Evolutionary conservation across 2,113 vertebrate species (phyloP), one percentile per base, ranked within the genome.

Genomic region (Tetraodon nigroviridis): DNA sequence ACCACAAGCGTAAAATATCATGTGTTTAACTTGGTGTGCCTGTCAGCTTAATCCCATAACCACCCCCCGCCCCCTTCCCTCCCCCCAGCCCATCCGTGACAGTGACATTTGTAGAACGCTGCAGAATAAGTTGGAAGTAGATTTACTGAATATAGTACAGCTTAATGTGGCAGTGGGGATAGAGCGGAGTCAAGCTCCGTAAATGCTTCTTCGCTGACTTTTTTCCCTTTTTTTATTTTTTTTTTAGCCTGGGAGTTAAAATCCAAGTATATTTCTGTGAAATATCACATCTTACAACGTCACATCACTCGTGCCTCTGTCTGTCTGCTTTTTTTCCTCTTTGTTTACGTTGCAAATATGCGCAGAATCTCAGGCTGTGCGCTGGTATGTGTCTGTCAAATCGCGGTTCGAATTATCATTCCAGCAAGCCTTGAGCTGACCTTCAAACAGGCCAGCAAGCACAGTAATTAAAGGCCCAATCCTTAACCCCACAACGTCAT

Each of bases 141-240:
- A 81, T 84, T 86, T 80, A 56, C 74, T 73, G 64, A 79, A 80
- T 78, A 76, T 80, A 84, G 83, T 71, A 60, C 61, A 51, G 75
- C 70, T 85, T 73, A 76, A 75, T 72, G 44, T 65, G 76, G 58
- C 64, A 70, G 48, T 0, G 22, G 61, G 66, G 55, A 69, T 62
- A 66, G 72, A 61, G 75, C 58, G 32, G 45, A 77, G 71, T 79
- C 75, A 67, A 66, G 77, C 66, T 55, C 66, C 66, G 74, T 61
- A 61, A 77, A 75, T 58, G 40, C 64, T 78, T 67, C 72, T 76
- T 61, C 44, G 74, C 61, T 11, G 16, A 8, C 56, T 55, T 69
- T 78, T 79, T 71, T 51, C 19, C 58, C 44, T 58, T 78, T 64
- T 69, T 74, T 58, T 47, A 74, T 61, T 7, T 55, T 55, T 69